Base-by-base conservation (phyloP, 2,888 invertebrate species). In the Eupeodes luniger region DNA sequence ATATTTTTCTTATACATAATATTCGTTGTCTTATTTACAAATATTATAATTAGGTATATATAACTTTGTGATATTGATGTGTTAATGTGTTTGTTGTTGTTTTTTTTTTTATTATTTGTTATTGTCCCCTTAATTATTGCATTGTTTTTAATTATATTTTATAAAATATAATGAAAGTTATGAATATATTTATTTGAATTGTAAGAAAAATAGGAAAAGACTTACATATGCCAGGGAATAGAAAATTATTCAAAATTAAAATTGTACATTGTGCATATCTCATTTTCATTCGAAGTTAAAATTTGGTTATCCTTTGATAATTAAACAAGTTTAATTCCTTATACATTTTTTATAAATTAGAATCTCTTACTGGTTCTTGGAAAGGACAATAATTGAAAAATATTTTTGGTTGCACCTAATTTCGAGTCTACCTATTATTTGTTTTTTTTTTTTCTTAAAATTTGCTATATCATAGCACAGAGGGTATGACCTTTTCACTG, bases 81-180 rank as follows among this genome's bases (percentile, higher is more conserved):
- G 85, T 85, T 59, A 64, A 78, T 88, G 85, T 85, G 78, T 69
- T 53, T 51, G 51, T 85, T 61, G 76, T 70, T 79, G 59, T 11
- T 69, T 79, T 49, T 57, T 57, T 19, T 19, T 78, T 77, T 7
- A 40, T 40, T 81, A 64, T 69, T 78, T 88, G 88, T 85, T 51
- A 81, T 81, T 85, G 85, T 88, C 88, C 88, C 84, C 64, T 40
- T 69, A 77, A 44, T 78, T 47, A 61, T 69, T 81, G 70, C 69
- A 81, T 84, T 72, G 62, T 75, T 76, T 77, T 74, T 27, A 59
- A 14, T 34, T 16, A 53, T 12, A 57, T 55, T 51, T 44, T 27
- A 44, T 19, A n/a, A 40, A 40, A 36, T 53, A 53, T 16, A 34
- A 55, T 27, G 19, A 44, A 57, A 47, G 57, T 59, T 53, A 36